phyloP scores from a whole-genome alignment of 2,113 vertebrate genomes.

The Bothrops jararaca region DNA sequence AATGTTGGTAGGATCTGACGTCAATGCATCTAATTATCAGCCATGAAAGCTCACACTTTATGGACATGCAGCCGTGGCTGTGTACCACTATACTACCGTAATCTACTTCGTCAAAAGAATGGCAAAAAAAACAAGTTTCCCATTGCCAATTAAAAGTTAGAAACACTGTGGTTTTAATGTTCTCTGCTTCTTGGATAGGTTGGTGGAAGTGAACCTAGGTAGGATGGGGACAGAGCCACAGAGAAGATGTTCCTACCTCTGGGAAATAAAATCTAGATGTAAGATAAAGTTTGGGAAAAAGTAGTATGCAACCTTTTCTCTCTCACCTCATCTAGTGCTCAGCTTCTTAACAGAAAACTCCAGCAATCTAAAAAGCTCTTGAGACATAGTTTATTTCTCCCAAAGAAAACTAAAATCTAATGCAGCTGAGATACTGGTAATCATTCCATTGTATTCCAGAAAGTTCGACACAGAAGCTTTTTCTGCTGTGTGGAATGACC shows the following conservation, averaged over 20 bases:
- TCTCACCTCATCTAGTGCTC: background rate
- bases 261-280: background rate
- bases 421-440: background rate
- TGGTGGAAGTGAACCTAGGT: background rate
- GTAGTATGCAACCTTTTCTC: constrained; percentile 1
- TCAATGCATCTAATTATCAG: too few species aligned
- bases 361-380: constrained; percentile 8
- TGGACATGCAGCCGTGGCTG: background rate
- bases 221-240: background rate
- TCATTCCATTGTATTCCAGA: constrained; percentile 12
- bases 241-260: background rate
- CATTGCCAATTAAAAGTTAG: background rate
- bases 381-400: constrained; percentile 9
- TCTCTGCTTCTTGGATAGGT: background rate
- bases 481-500: constrained; percentile 19
- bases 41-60: background rate
- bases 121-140: background rate
- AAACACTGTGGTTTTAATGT: background rate
- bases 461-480: background rate
- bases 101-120: background rate
- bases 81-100: background rate
- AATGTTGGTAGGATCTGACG: too few species aligned
- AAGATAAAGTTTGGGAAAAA: background rate
- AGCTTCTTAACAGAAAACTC: background rate
- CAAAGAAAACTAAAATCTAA: constrained; percentile 5